These are phyloP conservation scores for Bilobella aurantiaca DNA, from an alignment of 1,140 invertebrate species.

Conservation along the genomic window DNA sequence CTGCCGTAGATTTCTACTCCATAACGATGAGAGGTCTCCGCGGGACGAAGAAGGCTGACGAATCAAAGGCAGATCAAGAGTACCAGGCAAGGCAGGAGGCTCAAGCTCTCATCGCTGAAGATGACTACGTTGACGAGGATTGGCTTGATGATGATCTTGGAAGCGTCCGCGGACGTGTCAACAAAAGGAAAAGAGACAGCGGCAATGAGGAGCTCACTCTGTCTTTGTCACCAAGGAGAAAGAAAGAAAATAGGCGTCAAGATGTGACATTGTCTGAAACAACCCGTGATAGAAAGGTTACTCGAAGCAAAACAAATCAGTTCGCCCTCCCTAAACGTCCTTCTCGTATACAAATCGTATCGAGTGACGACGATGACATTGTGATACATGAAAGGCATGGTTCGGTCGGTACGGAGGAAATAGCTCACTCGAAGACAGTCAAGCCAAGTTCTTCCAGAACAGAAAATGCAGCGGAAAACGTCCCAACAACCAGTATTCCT, in stretches of 20 bases:
- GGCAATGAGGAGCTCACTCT: not conserved
- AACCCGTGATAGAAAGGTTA: not conserved
- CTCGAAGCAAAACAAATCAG: not conserved
- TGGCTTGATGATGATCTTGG: not conserved
- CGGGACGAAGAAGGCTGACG: conserved; percentile 13
- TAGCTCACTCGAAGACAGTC: no score
- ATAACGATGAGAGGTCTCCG: conserved; percentile 8
- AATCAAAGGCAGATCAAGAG: not conserved
- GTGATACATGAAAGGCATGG: no score
- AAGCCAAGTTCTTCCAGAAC: no score
- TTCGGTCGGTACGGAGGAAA: not conserved
- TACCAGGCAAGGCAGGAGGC: not conserved
- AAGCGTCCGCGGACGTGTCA: not conserved
- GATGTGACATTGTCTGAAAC: conserved; percentile 1
- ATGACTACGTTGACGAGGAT: conserved; percentile 1
- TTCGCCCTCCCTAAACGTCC: no score
- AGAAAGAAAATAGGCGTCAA: conserved; percentile 6
- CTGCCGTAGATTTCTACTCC: conserved; percentile 23
- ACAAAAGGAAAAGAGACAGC: not conserved
- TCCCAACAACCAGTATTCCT: no score
- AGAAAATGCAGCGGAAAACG: no score
- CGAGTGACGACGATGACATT: no score
- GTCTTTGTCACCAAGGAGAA: not conserved
- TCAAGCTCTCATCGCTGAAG: not conserved
- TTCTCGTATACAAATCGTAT: no score